Conservation (phyloP, 1,140 invertebrate species). For the Eumeta japonica region DNA sequence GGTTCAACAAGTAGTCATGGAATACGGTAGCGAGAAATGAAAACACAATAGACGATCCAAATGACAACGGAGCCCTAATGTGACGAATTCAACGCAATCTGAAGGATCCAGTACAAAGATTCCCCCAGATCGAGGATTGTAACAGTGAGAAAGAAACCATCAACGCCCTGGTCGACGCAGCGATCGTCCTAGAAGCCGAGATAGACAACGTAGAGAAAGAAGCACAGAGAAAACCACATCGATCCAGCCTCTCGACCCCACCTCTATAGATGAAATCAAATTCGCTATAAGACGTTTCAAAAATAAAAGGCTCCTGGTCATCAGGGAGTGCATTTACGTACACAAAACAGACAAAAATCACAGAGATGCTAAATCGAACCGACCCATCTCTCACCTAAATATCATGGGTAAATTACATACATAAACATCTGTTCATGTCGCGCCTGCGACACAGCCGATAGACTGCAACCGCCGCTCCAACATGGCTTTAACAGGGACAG, state of each 20-base stretch:
- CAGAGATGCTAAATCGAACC: conserved; percentile 4
- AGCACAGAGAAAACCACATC: conserved; percentile 5
- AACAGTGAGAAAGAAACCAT: conserved; percentile 3
- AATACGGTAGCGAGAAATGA: conserved; percentile 1
- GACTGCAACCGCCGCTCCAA: conserved; percentile 2
- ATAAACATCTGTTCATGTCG: too few relatives aligned
- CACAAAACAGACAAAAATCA: conserved; percentile 6
- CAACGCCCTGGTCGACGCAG: conserved; percentile 3
- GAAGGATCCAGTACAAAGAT: conserved; percentile 2
- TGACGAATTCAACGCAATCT: conserved; percentile 5
- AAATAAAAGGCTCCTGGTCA: conserved; percentile 5
- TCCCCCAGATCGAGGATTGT: conserved; percentile 2
- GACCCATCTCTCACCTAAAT: conserved; percentile 5
- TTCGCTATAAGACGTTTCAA: conserved; percentile 2
- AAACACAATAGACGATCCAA: not conserved
- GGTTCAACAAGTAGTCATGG: not conserved
- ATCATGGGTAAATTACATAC: conserved; percentile 9
- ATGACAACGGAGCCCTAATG: conserved; percentile 3
- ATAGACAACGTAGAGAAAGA: not conserved
- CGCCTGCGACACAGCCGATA: not conserved
- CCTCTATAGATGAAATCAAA: conserved; percentile 3
- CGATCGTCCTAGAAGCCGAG: conserved; percentile 3
- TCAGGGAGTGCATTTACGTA: conserved; percentile 6
- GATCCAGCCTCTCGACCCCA: conserved; percentile 2
- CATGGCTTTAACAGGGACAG: conserved; percentile 4